Evolutionary conservation across 2,113 vertebrate species (phyloP).

Genomic region (Azemiops feae): DNA sequence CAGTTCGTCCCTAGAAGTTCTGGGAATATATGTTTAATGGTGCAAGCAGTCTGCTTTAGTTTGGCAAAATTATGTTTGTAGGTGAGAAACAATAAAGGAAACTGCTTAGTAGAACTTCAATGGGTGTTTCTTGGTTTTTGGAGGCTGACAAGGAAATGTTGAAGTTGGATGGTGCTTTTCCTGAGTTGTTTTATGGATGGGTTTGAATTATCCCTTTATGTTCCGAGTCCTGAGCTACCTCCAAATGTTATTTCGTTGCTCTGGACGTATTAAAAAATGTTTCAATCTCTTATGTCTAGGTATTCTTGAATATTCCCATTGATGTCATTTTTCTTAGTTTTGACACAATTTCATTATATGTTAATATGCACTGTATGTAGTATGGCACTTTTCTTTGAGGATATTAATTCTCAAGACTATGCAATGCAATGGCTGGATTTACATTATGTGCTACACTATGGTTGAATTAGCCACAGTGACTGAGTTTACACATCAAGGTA

Average conservation of each 20-base stretch:
- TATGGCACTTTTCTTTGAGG: not conserved
- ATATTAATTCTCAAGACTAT: not conserved
- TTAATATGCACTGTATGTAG: not conserved
- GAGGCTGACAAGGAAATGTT: not conserved
- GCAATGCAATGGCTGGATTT: not conserved
- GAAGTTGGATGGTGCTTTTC: not conserved
- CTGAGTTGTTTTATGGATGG: not conserved
- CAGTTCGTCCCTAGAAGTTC: not conserved
- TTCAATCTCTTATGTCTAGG: not conserved
- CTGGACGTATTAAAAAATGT: not conserved
- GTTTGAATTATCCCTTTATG: not conserved
- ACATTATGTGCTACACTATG: not conserved
- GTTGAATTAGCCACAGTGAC: not conserved
- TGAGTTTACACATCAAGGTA: not conserved
- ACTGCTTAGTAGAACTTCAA: not conserved
- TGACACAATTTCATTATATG: not conserved
- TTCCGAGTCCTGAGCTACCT: not conserved
- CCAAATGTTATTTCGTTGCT: no score
- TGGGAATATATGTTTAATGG: not conserved
- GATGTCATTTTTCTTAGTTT: not conserved
- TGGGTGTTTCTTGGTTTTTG: not conserved
- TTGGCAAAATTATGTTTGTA: not conserved
- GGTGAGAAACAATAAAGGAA: not conserved
- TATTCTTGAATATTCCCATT: not conserved
- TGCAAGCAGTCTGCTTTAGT: not conserved